These are phyloP conservation scores for Cryptophagus acutangulus DNA, from an alignment of 2,888 invertebrate genomes.

Conservation along the genomic window DNA sequence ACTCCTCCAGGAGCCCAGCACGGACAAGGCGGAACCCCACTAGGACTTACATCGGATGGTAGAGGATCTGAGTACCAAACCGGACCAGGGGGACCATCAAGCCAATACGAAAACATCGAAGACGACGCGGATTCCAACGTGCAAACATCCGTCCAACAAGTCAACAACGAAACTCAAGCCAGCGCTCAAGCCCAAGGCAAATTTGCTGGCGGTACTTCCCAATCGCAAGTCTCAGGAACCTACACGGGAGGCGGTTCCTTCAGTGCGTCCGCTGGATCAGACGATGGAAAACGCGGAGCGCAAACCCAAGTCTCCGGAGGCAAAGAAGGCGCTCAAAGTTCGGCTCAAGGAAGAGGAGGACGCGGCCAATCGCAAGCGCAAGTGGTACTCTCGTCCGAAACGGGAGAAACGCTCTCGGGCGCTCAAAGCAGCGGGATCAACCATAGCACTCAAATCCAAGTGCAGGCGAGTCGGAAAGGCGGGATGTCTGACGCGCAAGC, in stretches of 20 bases:
- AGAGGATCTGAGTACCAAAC: background rate
- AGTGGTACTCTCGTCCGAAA: constrained; percentile 69
- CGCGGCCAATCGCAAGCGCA: constrained; percentile 72
- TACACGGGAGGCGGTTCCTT: constrained; percentile 75
- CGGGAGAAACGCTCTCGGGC: constrained; percentile 69
- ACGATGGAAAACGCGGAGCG: constrained; percentile 68
- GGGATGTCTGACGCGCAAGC: constrained; percentile 84
- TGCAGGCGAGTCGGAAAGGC: constrained; percentile 75
- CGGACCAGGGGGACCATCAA: constrained; percentile 4
- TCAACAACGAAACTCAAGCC: constrained; percentile 64
- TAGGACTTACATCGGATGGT: too few species aligned
- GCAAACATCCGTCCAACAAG: constrained; percentile 57
- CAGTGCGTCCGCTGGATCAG: constrained; percentile 76
- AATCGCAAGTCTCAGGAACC: constrained; percentile 77
- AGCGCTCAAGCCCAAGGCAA: constrained; percentile 73
- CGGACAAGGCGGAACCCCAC: background rate
- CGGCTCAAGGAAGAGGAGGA: constrained; percentile 69
- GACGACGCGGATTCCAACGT: constrained; percentile 73
- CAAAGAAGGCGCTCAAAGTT: constrained; percentile 69
- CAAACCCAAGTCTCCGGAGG: constrained; percentile 66
- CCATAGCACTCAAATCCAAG: constrained; percentile 74
- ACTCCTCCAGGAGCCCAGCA: background rate
- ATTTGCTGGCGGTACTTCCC: constrained; percentile 69
- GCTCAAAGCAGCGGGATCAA: constrained; percentile 71
- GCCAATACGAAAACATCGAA: constrained; percentile 6